Evolutionary conservation across 2,797 vertebrate genomes (phyloP), one percentile per base, ranked within the genome.

Genomic region (Onychomys leucogaster): DNA sequence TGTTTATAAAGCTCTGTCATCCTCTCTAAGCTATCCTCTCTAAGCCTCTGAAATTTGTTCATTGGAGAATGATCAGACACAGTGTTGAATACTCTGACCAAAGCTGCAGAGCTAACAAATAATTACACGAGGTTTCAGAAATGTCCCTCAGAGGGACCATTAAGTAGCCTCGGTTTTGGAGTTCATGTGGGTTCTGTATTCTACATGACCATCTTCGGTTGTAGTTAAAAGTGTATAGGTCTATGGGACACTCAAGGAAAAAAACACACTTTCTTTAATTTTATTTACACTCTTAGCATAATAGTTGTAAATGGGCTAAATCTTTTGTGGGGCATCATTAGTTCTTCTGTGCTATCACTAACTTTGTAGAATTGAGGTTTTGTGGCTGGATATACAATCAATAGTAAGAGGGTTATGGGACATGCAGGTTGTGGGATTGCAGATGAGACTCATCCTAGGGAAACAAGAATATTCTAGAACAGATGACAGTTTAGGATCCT

Each of bases 331-430:
- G 78, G 37, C 11, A 84, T 43, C 19, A 76, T 73, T 69, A 90
- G 49, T 82, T 90, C 63, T 5, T 90, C 65, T 46, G 46, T 63
- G 41, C 67, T 19, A 23, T 5, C 78, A 65, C 81, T 87, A 49
- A 57, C 43, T 90, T 59, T 87, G 59, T 77, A 82, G 6, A 96
- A 85, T 49, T 83, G 32, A 67, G 6, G 78, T 95, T 94, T 91
- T 87, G 88, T 59, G 81, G 77, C 65, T 83, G 12, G 75, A 23
- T 67, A 81, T 73, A 77, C 13, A 92, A 95, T 57, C 80, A 90
- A 59, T 32, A 91, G 37, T 11, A 88, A 71, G 17, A n/a, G 29
- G 67, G 1, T 23, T 32, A 83, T 0, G 10, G 6, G 67, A 25
- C 21, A 46, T 57, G 67, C 52, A 41, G 57, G 75, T 29, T 65